A percentile compares a stretch with the other conserved stretches of the same genome.
Evolutionary conservation across 2,113 vertebrate species (phyloP).

Genomic region (Delphinapterus leucas): DNA sequence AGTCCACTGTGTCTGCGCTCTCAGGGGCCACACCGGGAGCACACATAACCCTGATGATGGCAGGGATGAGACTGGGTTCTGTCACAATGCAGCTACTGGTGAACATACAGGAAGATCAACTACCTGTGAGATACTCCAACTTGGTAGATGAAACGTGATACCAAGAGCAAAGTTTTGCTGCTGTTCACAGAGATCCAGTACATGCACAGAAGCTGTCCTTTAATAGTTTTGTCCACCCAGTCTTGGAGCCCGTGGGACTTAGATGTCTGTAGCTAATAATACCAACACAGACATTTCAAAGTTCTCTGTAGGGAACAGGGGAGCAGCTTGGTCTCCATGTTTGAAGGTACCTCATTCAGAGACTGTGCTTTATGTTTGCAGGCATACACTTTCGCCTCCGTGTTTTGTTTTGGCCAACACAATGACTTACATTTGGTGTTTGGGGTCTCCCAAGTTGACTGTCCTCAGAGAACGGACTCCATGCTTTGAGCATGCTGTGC

Average conservation of each 20-base stretch:
- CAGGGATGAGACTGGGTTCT: not conserved
- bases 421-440: not conserved
- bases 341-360: not conserved
- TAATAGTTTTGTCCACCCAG: not conserved
- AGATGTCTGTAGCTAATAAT: not conserved
- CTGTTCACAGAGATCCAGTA: not conserved
- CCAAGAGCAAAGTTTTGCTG: not conserved
- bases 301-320: not conserved
- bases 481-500: not conserved
- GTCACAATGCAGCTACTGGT: not conserved
- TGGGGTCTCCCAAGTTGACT: not conserved
- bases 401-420: not conserved
- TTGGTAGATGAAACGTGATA: not conserved
- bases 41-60: fast-evolving
- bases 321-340: not conserved
- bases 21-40: fast-evolving
- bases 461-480: not conserved
- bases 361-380: not conserved
- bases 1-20: not conserved
- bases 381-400: not conserved
- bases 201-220: not conserved
- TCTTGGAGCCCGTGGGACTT: not conserved
- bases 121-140: not conserved
- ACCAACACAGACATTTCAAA: not conserved
- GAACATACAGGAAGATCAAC: not conserved